phyloP scores from a whole-genome alignment of 2,888 invertebrate genomes.

The Danaus chrysippus region DNA sequence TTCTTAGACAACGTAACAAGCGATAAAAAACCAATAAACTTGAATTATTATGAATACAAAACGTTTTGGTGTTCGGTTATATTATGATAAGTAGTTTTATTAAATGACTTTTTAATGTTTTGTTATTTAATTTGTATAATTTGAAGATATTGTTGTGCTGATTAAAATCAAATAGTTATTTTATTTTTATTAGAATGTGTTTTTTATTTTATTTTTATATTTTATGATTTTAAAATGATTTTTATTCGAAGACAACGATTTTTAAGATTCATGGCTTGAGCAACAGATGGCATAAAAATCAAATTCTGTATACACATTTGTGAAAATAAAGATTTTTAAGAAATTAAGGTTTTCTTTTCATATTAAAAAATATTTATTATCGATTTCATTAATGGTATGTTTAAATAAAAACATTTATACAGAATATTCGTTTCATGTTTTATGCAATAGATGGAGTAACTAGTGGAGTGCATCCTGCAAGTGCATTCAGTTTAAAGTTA shows the following conservation, averaged over 20 bases:
- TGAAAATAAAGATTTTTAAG: neutral
- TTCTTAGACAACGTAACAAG: conserved; percentile 41
- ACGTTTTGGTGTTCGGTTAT: conserved; percentile 21
- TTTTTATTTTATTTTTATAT: no score
- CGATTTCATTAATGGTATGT: no score
- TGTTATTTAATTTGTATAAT: conserved; percentile 15
- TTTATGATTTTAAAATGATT: neutral
- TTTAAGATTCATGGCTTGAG: neutral
- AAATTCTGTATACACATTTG: neutral
- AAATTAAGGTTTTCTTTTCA: no score
- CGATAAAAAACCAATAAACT: conserved; percentile 31
- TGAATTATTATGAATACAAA: conserved; percentile 29
- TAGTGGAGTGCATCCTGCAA: no score
- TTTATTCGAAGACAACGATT: neutral
- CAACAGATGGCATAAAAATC: neutral
- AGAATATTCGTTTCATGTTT: no score
- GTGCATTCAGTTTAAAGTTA: no score
- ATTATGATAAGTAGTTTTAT: conserved; percentile 24
- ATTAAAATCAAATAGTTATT: no score
- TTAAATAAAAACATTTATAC: no score
- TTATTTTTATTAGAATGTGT: no score
- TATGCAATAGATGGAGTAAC: no score
- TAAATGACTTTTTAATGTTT: conserved; percentile 15
- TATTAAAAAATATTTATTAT: no score
- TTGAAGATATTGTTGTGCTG: neutral